A percentile compares a stretch with the other conserved stretches of the same genome.
Conservation (phyloP, 2,797 vertebrate genomes). For the Potorous gilbertii region DNA sequence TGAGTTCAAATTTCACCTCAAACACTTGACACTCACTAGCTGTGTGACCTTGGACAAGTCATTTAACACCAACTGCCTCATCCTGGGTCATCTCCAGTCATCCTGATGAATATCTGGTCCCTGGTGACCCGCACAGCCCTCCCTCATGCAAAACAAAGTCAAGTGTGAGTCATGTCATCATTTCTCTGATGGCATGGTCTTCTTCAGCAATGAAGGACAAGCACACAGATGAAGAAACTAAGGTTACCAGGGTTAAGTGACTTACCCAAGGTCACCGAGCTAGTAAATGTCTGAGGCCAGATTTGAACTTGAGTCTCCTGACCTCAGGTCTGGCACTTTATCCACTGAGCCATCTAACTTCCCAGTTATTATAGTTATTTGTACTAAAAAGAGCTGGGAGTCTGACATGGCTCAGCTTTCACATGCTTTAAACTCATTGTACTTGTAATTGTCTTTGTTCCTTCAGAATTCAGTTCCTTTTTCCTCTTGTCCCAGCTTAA, state of each 20-base stretch:
- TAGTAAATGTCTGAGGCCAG: neutral
- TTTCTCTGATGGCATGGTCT: too few species aligned
- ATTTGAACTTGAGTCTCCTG: neutral
- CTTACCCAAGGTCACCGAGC: neutral
- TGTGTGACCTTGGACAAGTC: too few species aligned
- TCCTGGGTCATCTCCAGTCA: too few species aligned
- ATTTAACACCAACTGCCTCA: too few species aligned
- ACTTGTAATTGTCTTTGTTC: neutral
- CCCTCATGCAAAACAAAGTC: too few species aligned
- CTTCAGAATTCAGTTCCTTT: neutral
- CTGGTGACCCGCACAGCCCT: too few species aligned
- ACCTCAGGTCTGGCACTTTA: neutral
- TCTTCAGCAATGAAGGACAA: too few species aligned
- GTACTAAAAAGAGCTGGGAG: neutral
- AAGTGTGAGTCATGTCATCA: too few species aligned
- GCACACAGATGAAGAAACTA: neutral
- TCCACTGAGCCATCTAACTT: neutral
- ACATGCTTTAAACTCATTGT: neutral
- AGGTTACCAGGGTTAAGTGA: neutral
- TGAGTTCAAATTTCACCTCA: too few species aligned
- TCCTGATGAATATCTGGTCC: too few species aligned
- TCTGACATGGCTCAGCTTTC: neutral
- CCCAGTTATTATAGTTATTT: neutral
- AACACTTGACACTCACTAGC: too few species aligned
- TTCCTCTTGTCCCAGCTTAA: neutral